A percentile compares a stretch with the other conserved stretches of the same genome.
phyloP scores from a whole-genome alignment of 2,888 invertebrate species.

The Strigamia transsilvanica region DNA sequence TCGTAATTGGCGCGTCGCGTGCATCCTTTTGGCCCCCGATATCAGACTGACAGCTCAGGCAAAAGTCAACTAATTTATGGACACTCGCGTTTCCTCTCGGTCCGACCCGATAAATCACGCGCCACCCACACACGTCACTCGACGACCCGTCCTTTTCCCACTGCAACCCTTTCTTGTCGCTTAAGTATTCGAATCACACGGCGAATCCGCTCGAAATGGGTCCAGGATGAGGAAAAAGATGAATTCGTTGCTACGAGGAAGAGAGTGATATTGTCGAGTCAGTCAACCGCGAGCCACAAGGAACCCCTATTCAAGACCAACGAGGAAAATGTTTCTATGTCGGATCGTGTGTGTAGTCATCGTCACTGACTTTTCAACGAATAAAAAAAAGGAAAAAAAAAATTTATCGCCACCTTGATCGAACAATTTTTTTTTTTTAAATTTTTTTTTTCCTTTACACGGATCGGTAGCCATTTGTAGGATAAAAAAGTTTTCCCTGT shows the following conservation, averaged over 20 bases:
- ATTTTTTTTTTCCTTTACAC: neutral
- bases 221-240: neutral
- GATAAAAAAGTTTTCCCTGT: neutral
- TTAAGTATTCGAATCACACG: neutral
- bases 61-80: conserved; percentile 37
- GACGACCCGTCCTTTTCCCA: neutral
- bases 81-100: conserved; percentile 23
- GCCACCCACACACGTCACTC: neutral
- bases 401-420: conserved; percentile 12
- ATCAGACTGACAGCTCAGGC: conserved; percentile 27
- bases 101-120: conserved; percentile 17
- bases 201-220: neutral
- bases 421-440: neutral
- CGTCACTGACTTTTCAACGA: conserved; percentile 19
- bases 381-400: neutral
- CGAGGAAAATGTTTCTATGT: neutral
- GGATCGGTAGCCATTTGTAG: neutral
- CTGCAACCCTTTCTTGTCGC: neutral
- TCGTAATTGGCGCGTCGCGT: conserved; percentile 50
- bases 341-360: conserved; percentile 26
- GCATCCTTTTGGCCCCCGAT: conserved; percentile 50
- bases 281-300: neutral
- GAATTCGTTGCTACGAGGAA: neutral
- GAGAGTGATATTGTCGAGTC: neutral
- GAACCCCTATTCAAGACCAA: neutral